Evolutionary conservation across 2,113 vertebrate genomes (phyloP).

Genomic region (Psilopogon haemacephalus): DNA sequence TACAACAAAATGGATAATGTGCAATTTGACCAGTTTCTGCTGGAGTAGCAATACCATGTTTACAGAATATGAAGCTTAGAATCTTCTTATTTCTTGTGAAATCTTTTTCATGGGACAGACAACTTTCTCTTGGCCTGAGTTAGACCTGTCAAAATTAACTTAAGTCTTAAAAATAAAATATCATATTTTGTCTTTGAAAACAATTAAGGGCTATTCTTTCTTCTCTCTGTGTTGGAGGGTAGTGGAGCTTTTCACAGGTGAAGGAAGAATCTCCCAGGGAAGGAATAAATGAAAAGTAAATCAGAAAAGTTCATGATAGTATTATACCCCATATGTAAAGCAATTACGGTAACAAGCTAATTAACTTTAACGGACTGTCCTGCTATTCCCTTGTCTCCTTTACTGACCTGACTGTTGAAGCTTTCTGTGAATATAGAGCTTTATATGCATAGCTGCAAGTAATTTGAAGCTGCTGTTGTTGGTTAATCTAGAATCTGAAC

Average conservation of each 20-base stretch:
- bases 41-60: neutral
- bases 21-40: neutral
- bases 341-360: conserved; percentile 49
- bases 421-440: neutral
- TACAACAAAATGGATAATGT: neutral
- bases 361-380: conserved; percentile 46
- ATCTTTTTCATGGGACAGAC: neutral
- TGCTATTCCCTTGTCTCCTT: conserved; percentile 1
- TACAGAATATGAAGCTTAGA: neutral
- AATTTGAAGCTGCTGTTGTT: neutral
- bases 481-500: conserved; percentile 1
- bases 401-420: conserved; percentile 31
- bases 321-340: conserved; percentile 22
- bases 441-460: neutral
- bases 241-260: neutral
- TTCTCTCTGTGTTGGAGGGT: neutral
- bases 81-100: neutral
- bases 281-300: conserved; percentile 29
- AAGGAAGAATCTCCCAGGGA: neutral
- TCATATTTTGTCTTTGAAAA: neutral
- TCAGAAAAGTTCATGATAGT: conserved; percentile 19
- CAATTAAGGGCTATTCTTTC: neutral
- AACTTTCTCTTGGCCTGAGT: neutral
- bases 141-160: neutral
- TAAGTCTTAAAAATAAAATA: neutral